Base-by-base conservation (phyloP, 2,797 vertebrate genomes). In the Psittacula echo region DNA sequence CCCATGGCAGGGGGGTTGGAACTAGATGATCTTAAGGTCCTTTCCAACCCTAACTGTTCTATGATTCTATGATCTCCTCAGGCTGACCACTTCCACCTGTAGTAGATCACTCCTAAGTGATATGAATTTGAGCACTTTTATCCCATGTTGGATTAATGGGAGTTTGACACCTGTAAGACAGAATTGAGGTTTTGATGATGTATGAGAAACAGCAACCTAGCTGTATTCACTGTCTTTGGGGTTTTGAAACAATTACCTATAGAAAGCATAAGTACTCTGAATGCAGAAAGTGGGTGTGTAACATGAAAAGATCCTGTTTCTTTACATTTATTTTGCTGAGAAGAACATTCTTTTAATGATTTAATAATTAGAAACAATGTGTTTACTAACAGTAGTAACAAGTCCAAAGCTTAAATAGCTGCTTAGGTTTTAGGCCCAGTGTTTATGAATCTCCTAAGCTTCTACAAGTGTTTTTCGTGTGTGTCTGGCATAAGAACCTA, bases 261-360 rank as follows among this genome's bases (percentile, higher is more conserved):
- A n/a, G 29, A 73, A 13, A 18, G 3, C 10, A 30, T 3, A 26
- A 60, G 11, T 56, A 14, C 10, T 60, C 24, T 51, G 53, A 72
- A 66, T 0, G 0, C 11, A 61, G 48, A 62, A 11, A 78, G 12
- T 5, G 62, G 32, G 24, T 53, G 67, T 0, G 0, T 56, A 62
- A 22, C 7, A 17, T 17, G 7, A 48, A 89, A 80, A 65, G 14
- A 6, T 83, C 70, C 16, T 73, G 21, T 34, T 74, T 53, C 19
- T 95, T 87, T 64, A 10, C 17, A 26, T 39, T 41, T 86, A 5
- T 37, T 64, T 82, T 58, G 37, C 7, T 50, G 44, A 81, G 66
- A 53, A 77, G 29, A 80, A 10, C 5, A 51, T 7, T 24, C 6
- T 5, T 88, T 53, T 68, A 65, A 71, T 4, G 4, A 74, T 45